Percentiles rank a stretch among this genome's conserved stretches.
phyloP scores from a whole-genome alignment of 2,113 vertebrate genomes.

The Ophthalmolycus amberensis region DNA sequence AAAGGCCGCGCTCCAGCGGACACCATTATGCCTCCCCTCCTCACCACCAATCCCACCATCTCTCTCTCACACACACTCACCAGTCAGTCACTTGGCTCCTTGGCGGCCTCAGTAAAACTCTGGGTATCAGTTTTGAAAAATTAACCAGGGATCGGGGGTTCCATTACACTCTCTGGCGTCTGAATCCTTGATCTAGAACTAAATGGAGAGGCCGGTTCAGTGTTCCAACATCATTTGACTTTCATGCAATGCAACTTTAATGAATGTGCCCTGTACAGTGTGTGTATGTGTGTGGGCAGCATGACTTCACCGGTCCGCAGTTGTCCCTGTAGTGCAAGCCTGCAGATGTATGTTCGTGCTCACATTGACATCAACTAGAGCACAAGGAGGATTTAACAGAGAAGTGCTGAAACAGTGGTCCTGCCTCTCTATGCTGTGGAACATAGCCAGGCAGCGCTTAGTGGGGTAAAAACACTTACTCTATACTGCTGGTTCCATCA shows the following conservation, averaged over 20 bases:
- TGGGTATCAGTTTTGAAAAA: conserved; percentile 87
- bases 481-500: neutral
- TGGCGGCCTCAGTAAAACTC: conserved; percentile 72
- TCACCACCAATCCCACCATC: conserved; percentile 7
- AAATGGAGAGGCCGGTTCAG: conserved; percentile 92
- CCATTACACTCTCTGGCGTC: conserved; percentile 86
- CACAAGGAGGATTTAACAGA: conserved; percentile 16
- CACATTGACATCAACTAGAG: conserved; percentile 82
- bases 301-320: conserved; percentile 37
- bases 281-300: conserved; percentile 34
- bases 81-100: conserved; percentile 69
- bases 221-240: conserved; percentile 95
- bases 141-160: conserved; percentile 88
- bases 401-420: neutral
- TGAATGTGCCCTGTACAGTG: conserved; percentile 80
- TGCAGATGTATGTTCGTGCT: conserved; percentile 61
- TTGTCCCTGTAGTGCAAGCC: conserved; percentile 78
- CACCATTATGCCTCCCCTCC: conserved; percentile 62
- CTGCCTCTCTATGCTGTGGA: neutral
- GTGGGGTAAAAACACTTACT: neutral
- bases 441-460: neutral
- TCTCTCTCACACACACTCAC: conserved; percentile 1
- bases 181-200: conserved; percentile 88
- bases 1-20: conserved; percentile 78
- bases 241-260: conserved; percentile 94